Evolutionary conservation across 2,888 invertebrate genomes (phyloP).

Genomic region (Epinotia demarniana): DNA sequence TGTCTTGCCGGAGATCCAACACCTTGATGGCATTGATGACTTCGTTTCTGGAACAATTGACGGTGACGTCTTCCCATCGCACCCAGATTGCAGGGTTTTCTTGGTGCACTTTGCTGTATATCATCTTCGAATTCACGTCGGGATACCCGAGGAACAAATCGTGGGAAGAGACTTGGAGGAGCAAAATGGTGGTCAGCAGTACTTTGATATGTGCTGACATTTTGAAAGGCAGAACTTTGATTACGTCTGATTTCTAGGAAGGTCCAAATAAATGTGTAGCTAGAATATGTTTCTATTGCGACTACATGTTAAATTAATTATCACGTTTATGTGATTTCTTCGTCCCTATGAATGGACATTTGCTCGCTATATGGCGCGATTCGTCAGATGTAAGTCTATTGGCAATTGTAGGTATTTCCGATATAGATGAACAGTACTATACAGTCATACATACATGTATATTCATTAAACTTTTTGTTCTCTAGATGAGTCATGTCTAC

Average conservation of each 20-base stretch:
- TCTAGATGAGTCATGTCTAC: no score
- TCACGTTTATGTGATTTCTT: slow-evolving; percentile 31
- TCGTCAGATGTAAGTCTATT: slow-evolving; percentile 31
- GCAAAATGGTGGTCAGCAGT: not conserved
- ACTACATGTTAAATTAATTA: slow-evolving; percentile 29
- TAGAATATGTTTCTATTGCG: slow-evolving; percentile 2
- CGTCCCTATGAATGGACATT: slow-evolving; percentile 46
- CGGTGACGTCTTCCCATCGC: slow-evolving; percentile 63
- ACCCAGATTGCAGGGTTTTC: slow-evolving; percentile 72
- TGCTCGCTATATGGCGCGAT: slow-evolving; percentile 21
- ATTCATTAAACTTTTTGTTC: no score
- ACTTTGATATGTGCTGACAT: slow-evolving; percentile 7
- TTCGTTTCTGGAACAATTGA: slow-evolving; percentile 65
- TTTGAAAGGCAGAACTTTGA: not conserved
- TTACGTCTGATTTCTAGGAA: slow-evolving; percentile 26
- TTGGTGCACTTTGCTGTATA: slow-evolving; percentile 72
- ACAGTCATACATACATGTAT: not conserved
- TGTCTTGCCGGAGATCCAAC: slow-evolving; percentile 66
- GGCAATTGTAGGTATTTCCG: not conserved
- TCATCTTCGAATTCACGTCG: slow-evolving; percentile 64
- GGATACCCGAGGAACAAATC: slow-evolving; percentile 60
- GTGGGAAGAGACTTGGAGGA: slow-evolving; percentile 20
- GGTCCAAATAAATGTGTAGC: slow-evolving; percentile 23
- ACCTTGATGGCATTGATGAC: slow-evolving; percentile 72
- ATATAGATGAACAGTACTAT: not conserved